Conservation (phyloP, 1,140 invertebrate species). For the Sminthurides bifidus region DNA sequence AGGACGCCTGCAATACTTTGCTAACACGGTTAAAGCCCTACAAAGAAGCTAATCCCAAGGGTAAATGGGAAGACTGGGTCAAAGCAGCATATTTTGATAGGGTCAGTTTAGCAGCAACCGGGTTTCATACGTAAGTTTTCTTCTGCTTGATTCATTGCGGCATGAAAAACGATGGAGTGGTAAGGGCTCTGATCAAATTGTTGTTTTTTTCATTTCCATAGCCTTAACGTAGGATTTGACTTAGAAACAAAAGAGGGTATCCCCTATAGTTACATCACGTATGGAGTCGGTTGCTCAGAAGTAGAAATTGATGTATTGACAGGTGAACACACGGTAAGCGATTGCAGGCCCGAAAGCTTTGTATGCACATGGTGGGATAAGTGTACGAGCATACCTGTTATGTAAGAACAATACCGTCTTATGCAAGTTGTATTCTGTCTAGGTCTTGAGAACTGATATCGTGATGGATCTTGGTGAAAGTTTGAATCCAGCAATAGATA, state of each 20-base stretch:
- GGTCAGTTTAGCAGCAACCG: constrained; percentile 69
- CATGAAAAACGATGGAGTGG: too few relatives aligned
- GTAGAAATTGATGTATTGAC: constrained; percentile 80
- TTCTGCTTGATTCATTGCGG: too few relatives aligned
- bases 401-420: too few relatives aligned
- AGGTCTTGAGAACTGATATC: constrained; percentile 54
- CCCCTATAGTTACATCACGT: constrained; percentile 66
- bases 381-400: background rate
- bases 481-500: constrained; percentile 57
- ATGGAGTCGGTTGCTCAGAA: constrained; percentile 63
- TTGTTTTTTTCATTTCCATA: background rate
- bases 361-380: background rate
- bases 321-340: constrained; percentile 60
- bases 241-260: constrained; percentile 13
- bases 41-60: constrained; percentile 60
- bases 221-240: background rate
- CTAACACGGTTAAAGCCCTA: constrained; percentile 62
- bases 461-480: constrained; percentile 57
- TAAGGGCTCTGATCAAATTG: too few relatives aligned
- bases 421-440: background rate
- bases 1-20: constrained; percentile 70
- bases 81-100: constrained; percentile 62
- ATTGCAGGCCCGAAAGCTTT: constrained; percentile 37
- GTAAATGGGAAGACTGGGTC: constrained; percentile 75
- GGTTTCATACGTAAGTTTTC: constrained; percentile 57